Base-by-base conservation (phyloP, 2,797 vertebrate genomes). In the Brachyrhaphis roseni region DNA sequence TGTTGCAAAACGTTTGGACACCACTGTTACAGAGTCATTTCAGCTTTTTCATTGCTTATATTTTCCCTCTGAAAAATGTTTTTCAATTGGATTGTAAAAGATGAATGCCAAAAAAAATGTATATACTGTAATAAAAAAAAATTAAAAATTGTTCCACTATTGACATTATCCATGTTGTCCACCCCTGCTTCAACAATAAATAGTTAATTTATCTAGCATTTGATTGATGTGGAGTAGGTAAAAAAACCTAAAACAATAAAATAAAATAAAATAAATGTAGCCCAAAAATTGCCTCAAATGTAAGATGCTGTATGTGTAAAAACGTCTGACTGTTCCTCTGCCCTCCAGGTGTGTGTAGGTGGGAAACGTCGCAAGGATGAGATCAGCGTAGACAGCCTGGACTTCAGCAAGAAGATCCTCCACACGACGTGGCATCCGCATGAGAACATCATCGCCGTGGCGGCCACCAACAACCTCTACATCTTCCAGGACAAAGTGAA, bases 401-500 rank as follows among this genome's bases (percentile, higher is more conserved):
- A 99, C 97, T 99, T 99, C 96, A 99, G 97, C 94, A 99, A 99
- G 96, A 99, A 99, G 97, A 99, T 99, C 94, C 96, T 99, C 86
- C 98, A 99, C 92, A 99, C 98, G 12, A 98, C 98, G 89, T 99
- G 98, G 98, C 98, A 99, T 88, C 98, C 98, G 66, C 96, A 97
- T 8, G 98, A 99, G 96, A 99, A 99, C 88, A 99, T 99, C 94
- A 99, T 99, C 1, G 98, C 98, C 2, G 98, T 99, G 93, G 98
- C 98, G 18, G 98, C 98, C 92, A 99, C 98, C 85, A 99, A 99
- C 95, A 99, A 99, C 97, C 97, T 99, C 93, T 99, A 99, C 96
- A 99, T 99, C 96, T 99, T 99, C 95, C 98, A 99, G 95, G 98
- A 99, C 97, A 99, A 99, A 95, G 97, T 99, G 95, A 99, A 99